Base-by-base conservation (phyloP, 1,140 invertebrate species). In the Drosophila lacteicornis region DNA sequence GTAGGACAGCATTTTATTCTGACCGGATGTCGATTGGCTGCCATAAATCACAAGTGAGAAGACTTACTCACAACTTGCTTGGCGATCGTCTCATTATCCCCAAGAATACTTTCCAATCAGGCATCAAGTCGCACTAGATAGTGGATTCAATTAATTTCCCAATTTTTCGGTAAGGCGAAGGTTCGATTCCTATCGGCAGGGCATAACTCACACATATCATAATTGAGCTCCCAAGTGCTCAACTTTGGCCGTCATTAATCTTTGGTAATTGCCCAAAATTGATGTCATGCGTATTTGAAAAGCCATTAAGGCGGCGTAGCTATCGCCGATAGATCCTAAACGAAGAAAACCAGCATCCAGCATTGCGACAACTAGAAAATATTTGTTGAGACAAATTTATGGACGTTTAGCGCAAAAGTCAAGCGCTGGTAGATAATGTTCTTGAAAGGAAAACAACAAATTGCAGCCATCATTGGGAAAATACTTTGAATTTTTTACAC, bases 261-360 rank as follows among this genome's bases (percentile, higher is more conserved):
- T 91, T 82, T 42, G 56, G 73, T 90, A 91, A 90, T 91, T 90
- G 86, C 79, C 70, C 60, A 58, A 82, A 91, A 78, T 91, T 91
- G 86, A 82, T 90, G 86, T 91, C 86, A 86, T 76, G 86, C 82
- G 87, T 90, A 90, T 86, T 90, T 90, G 82, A 82, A 90, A 90
- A 91, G 9, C 63, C 82, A 86, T 90, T 90, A 80, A 86, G 75
- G 46, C 57, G 55, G 51, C 30, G 13, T 66, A 65, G 51, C 69
- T 73, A 86, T 85, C 84, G 58, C 25, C 55, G 58, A 60, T 73
- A 74, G 79, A 82, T 81, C 65, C 79, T 45, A 56, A 68, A 40
- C 19, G 40, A 66, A 19, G 17, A 33, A 75, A 62, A 67, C 2
- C 63, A 47, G 11, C 61, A 56, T 9, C 30, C 36, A 49, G 46